phyloP scores from a whole-genome alignment of 2,113 vertebrate genomes.

The Apodemus speciosus region DNA sequence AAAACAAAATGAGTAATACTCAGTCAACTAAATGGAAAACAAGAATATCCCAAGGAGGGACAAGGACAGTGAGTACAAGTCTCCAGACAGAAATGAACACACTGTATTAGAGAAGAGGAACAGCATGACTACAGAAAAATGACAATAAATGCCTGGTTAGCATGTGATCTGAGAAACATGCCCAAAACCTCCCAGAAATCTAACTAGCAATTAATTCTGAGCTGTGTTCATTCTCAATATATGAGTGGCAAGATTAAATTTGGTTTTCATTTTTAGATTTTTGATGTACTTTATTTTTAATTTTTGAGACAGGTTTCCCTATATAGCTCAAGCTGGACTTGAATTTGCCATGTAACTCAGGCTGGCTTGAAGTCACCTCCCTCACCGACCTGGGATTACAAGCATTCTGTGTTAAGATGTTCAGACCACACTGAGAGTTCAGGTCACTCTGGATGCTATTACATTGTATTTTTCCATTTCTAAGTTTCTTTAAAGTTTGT shows the following conservation, averaged over 20 bases:
- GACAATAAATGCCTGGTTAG: neutral
- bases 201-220: neutral
- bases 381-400: neutral
- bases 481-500: constrained; percentile 31
- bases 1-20: constrained; percentile 16
- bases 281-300: neutral
- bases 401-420: neutral
- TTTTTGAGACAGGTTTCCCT: neutral
- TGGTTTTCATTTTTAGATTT: neutral
- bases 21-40: neutral
- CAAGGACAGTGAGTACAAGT: neutral
- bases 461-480: neutral
- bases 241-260: neutral
- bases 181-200: neutral
- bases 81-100: neutral
- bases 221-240: too few species aligned
- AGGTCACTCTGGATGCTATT: neutral
- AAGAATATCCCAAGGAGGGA: neutral
- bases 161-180: neutral
- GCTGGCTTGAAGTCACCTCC: neutral
- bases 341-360: neutral
- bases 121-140: neutral
- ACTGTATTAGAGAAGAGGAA: neutral
- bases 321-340: neutral
- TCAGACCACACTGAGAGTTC: neutral